Evolutionary conservation across 2,797 vertebrate genomes (phyloP).

Genomic region (Thalassophryne amazonica): DNA sequence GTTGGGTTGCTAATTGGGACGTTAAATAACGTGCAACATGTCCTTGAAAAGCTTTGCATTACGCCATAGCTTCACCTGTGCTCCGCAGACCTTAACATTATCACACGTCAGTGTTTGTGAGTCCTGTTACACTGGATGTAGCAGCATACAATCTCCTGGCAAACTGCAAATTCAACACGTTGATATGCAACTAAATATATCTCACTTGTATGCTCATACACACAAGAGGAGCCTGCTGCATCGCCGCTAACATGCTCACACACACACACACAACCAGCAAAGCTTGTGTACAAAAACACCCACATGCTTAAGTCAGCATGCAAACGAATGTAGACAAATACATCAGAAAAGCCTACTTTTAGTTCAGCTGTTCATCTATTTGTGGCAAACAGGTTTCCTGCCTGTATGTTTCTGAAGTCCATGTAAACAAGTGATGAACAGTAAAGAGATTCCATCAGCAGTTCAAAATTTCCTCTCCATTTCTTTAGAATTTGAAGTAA

Average conservation of each 20-base stretch:
- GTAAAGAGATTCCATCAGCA: conserved; percentile 30
- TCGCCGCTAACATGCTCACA: conserved; percentile 11
- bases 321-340: conserved; percentile 35
- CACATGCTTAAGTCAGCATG: conserved; percentile 35
- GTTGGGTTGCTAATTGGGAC: too few relatives aligned
- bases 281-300: conserved; percentile 22
- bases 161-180: too few relatives aligned
- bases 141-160: conserved; percentile 2
- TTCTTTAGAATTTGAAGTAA: conserved; percentile 11
- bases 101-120: background rate
- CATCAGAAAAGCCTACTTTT: conserved; percentile 1
- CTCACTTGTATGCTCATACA: background rate
- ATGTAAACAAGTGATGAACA: conserved; percentile 36
- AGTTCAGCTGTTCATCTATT: conserved; percentile 6
- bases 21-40: too few relatives aligned
- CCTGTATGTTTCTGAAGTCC: conserved; percentile 19
- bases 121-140: background rate
- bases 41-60: conserved; percentile 4
- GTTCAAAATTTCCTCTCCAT: conserved; percentile 21
- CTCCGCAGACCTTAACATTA: background rate
- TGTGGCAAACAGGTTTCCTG: conserved; percentile 33
- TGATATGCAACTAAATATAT: background rate
- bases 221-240: too few relatives aligned
- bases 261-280: conserved; percentile 27
- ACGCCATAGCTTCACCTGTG: conserved; percentile 18